These are phyloP conservation scores for Melinopterus prodromus DNA, from an alignment of 2,888 invertebrate genomes.

Conservation along the genomic window DNA sequence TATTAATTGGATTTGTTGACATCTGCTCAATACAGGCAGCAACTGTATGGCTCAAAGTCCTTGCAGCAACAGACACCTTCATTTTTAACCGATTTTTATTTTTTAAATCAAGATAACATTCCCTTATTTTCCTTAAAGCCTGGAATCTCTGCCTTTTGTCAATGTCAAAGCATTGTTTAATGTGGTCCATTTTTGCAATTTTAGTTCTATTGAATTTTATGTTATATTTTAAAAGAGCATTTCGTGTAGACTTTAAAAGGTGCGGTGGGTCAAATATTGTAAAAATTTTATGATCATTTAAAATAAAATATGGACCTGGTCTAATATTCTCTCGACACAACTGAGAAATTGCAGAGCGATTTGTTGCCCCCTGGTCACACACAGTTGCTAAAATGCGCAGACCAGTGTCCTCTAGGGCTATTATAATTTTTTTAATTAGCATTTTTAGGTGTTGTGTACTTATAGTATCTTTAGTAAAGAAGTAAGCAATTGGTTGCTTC, in stretches of 20 bases:
- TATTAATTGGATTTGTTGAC: slow-evolving; percentile 4
- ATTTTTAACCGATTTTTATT: not conserved
- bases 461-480: slow-evolving; percentile 38
- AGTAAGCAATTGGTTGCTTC: slow-evolving; percentile 42
- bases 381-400: slow-evolving; percentile 40
- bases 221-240: not conserved
- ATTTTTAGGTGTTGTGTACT: not conserved
- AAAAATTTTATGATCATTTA: slow-evolving; percentile 10
- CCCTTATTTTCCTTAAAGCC: not conserved
- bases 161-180: not conserved
- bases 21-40: not conserved
- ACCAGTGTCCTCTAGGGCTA: slow-evolving; percentile 38
- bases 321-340: slow-evolving; percentile 5
- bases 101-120: not conserved
- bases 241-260: not conserved
- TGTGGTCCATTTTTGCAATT: slow-evolving; percentile 4
- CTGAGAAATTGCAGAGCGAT: slow-evolving; percentile 27
- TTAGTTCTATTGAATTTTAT: not conserved
- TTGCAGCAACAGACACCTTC: not conserved
- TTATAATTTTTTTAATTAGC: slow-evolving; percentile 26
- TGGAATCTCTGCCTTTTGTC: not conserved
- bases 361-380: slow-evolving; percentile 43
- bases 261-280: slow-evolving; percentile 17
- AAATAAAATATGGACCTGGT: slow-evolving; percentile 17
- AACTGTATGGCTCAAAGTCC: not conserved